A percentile compares a stretch with the other conserved stretches of the same genome.
phyloP scores from a whole-genome alignment of 2,888 invertebrate genomes.

The Epinotia nisella region DNA sequence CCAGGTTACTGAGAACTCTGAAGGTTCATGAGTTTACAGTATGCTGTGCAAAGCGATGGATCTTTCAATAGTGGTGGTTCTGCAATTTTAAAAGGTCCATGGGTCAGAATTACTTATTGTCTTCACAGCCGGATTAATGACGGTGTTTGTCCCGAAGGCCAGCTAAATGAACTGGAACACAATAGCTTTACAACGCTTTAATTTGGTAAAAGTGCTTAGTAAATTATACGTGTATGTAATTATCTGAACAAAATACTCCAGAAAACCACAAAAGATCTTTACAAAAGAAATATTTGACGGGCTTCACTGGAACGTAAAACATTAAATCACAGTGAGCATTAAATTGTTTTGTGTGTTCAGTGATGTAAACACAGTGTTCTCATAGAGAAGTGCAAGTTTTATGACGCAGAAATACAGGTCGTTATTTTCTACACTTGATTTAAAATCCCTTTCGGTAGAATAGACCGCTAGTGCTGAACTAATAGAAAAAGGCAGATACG shows the following conservation, averaged over 20 bases:
- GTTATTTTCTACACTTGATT: slow-evolving; percentile 31
- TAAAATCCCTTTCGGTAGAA: slow-evolving; percentile 30
- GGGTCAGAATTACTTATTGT: slow-evolving; percentile 63
- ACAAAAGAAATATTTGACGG: background rate
- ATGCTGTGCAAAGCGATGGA: slow-evolving; percentile 32
- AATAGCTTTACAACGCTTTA: slow-evolving; percentile 55
- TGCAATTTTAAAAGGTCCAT: slow-evolving; percentile 56
- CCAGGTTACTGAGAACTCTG: slow-evolving; percentile 15
- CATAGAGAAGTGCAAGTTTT: background rate
- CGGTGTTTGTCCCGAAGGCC: slow-evolving; percentile 54
- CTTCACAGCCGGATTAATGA: slow-evolving; percentile 57
- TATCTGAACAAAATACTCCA: slow-evolving; percentile 5
- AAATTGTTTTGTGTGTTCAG: background rate
- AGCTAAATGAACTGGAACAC: slow-evolving; percentile 53
- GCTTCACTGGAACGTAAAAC: background rate
- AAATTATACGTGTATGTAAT: slow-evolving; percentile 40
- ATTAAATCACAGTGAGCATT: background rate
- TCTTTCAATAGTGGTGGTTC: slow-evolving; percentile 50
- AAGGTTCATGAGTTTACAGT: background rate
- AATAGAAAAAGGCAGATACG: slow-evolving; percentile 71
- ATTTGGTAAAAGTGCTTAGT: slow-evolving; percentile 48
- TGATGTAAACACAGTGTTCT: background rate
- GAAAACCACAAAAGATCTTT: slow-evolving; percentile 9
- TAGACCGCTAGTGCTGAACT: slow-evolving; percentile 53
- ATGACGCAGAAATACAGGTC: slow-evolving; percentile 4